phyloP scores from a whole-genome alignment of 2,113 vertebrate species.

The Axis porcinus region DNA sequence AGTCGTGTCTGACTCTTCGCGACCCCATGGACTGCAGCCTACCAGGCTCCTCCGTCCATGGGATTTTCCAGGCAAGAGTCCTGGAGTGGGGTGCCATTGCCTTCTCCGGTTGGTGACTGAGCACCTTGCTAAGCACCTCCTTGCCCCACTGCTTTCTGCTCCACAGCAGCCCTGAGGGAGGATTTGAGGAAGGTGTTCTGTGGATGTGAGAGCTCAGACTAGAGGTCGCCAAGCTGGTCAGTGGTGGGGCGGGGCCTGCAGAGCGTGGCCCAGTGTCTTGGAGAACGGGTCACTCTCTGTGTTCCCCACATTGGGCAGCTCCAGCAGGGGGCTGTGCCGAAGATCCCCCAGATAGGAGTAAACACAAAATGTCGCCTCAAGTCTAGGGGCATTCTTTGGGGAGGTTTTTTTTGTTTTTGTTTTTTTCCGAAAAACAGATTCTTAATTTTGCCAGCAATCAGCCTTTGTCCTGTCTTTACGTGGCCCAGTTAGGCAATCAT shows the following conservation, averaged over 20 bases:
- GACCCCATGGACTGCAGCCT: neutral
- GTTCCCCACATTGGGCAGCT: neutral
- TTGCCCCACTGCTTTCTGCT: neutral
- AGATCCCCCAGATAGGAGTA: neutral
- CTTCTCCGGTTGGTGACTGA: neutral
- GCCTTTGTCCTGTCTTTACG: neutral
- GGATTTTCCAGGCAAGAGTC: neutral
- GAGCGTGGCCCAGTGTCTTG: accelerated
- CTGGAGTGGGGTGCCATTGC: neutral
- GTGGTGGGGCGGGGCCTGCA: neutral
- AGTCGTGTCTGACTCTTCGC: accelerated
- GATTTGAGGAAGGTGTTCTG: neutral
- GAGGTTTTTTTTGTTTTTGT: neutral
- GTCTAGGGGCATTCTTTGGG: neutral
- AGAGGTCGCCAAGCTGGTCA: neutral
- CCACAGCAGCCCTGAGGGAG: neutral
- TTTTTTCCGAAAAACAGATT: neutral
- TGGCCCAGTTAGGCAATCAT: neutral
- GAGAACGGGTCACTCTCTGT: accelerated
- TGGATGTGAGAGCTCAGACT: neutral
- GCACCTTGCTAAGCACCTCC: neutral
- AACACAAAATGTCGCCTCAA: neutral
- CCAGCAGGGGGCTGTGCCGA: too few species aligned
- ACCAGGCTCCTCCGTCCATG: neutral
- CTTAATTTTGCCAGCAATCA: neutral